Percentiles rank a stretch among this genome's conserved stretches.
Evolutionary conservation across 2,888 invertebrate species (phyloP).

Genomic region (Anthoptus insignis): DNA sequence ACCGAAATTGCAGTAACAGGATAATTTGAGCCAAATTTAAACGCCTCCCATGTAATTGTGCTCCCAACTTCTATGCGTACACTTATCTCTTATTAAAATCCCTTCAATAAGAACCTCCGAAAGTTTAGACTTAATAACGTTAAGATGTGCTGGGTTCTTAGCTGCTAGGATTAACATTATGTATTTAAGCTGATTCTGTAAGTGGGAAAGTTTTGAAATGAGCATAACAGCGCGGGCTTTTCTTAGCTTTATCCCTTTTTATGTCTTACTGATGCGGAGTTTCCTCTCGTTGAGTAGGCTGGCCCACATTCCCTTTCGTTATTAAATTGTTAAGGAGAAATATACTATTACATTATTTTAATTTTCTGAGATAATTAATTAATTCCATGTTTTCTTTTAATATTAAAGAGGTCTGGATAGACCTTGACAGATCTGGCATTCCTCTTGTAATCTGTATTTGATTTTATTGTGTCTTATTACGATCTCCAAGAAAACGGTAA

Average conservation of each 20-base stretch:
- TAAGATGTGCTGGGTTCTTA: conserved; percentile 7
- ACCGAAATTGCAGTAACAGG: not conserved
- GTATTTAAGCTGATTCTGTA: conserved; percentile 1
- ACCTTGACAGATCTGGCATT: not conserved
- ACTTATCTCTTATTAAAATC: conserved; percentile 34
- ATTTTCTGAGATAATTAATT: too few species aligned
- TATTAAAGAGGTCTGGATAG: too few species aligned
- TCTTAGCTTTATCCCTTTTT: conserved; percentile 9
- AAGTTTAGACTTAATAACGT: conserved; percentile 29
- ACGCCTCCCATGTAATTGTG: conserved; percentile 7
- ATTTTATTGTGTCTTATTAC: conserved; percentile 2
- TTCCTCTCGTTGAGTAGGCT: not conserved
- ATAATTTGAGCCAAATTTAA: conserved; percentile 6
- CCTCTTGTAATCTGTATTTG: not conserved
- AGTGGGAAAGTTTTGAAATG: conserved; percentile 22
- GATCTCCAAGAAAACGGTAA: conserved; percentile 12
- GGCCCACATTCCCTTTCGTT: not conserved
- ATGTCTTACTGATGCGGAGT: not conserved
- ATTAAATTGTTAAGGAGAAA: not conserved
- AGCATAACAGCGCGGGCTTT: conserved; percentile 6
- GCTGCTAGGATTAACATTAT: conserved; percentile 12
- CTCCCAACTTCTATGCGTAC: not conserved
- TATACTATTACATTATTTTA: too few species aligned
- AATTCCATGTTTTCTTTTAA: too few species aligned
- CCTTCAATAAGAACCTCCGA: conserved; percentile 26